These are phyloP conservation scores for Coelogynopora nodosa DNA, from an alignment of 2,888 invertebrate species.

Conservation along the genomic window DNA sequence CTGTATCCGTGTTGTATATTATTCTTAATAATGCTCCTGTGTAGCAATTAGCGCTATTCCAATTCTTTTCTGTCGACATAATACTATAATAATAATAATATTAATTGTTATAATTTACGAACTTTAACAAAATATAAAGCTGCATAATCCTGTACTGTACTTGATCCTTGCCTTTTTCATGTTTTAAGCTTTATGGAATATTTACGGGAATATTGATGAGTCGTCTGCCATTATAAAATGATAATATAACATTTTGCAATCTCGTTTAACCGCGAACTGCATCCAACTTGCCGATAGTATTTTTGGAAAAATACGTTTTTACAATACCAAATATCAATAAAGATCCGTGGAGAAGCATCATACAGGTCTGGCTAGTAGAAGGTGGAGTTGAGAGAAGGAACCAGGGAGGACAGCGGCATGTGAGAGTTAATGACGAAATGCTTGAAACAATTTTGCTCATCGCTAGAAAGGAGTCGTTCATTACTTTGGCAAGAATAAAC, in stretches of 20 bases:
- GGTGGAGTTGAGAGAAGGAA: constrained; percentile 24
- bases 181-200: no score
- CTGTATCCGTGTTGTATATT: no score
- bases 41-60: no score
- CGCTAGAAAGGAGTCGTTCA: constrained; percentile 20
- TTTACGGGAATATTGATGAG: no score
- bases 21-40: no score
- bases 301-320: constrained; percentile 7
- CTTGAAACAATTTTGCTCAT: constrained; percentile 1
- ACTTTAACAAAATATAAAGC: no score
- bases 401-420: constrained; percentile 26
- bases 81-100: no score
- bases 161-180: no score
- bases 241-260: constrained; percentile 21
- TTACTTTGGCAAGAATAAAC: constrained; percentile 8
- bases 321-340: constrained; percentile 14
- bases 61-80: no score
- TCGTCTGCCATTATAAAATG: no score
- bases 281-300: constrained; percentile 23
- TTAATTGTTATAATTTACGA: no score
- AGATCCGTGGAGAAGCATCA: constrained; percentile 16
- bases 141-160: no score
- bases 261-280: constrained; percentile 10
- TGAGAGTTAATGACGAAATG: constrained; percentile 32
- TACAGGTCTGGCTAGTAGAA: constrained; percentile 30